Percentiles rank a stretch among this genome's conserved stretches.
Evolutionary conservation across 2,113 vertebrate species (phyloP).

Genomic region (Conger conger): DNA sequence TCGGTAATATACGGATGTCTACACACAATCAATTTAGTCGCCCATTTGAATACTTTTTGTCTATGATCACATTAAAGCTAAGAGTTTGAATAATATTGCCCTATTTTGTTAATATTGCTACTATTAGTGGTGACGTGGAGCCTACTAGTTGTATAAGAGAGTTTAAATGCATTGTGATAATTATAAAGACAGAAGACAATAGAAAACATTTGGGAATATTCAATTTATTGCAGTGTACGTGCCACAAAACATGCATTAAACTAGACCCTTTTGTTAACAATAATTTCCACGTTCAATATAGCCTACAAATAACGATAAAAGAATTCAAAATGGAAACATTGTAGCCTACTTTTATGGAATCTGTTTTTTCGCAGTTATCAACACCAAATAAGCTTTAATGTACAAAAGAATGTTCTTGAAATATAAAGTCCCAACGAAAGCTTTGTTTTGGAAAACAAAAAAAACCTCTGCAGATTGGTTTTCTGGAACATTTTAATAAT

Average conservation of each 20-base stretch:
- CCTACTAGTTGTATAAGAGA: not conserved
- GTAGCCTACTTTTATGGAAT: conserved; percentile 21
- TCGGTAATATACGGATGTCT: not conserved
- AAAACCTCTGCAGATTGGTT: conserved; percentile 28
- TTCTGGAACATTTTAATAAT: conserved; percentile 56
- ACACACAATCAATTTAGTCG: not conserved
- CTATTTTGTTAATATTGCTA: not conserved
- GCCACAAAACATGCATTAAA: conserved; percentile 91
- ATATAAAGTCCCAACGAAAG: conserved; percentile 45
- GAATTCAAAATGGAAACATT: conserved; percentile 44
- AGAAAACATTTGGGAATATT: conserved; percentile 47
- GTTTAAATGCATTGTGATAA: not conserved
- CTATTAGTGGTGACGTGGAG: not conserved
- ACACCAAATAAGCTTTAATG: conserved; percentile 62
- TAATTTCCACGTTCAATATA: conserved; percentile 53
- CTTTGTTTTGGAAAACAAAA: conserved; percentile 33
- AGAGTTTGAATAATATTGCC: not conserved
- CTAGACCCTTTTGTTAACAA: conserved; percentile 60
- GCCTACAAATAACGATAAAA: conserved; percentile 46
- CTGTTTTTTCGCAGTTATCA: conserved; percentile 37
- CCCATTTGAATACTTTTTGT: too few relatives aligned
- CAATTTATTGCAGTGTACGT: conserved; percentile 98
- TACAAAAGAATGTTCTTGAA: conserved; percentile 42
- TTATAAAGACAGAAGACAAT: not conserved
- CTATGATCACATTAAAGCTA: too few relatives aligned